Evolutionary conservation across 2,888 invertebrate species (phyloP), one percentile per base, ranked within the genome.

Genomic region (Nezara viridula): DNA sequence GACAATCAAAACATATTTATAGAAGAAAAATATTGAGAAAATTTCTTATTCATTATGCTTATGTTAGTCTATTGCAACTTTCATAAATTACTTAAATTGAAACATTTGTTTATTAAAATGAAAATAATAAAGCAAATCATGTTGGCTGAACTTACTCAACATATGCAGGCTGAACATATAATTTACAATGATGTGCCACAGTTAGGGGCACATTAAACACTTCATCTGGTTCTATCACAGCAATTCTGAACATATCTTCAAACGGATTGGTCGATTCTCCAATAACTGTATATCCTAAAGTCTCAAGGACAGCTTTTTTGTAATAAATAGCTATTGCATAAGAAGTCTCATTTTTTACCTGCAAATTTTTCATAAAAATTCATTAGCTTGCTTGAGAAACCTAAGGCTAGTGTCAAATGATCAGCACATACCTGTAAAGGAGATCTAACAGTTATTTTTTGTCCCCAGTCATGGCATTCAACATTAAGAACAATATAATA

Each of bases 181-280:
- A 93, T 91, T 95, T 95, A 93, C 96, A 96, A 92, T 97, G 96
- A 92, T 97, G 97, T 2, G 97, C 97, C 88, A 97, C 95, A 92
- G 95, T 95, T 77, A 97, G 93, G 1, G 97, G 97, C 47, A 97
- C 95, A 91, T 96, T 95, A 92, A 95, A 97, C 0, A 94, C 94
- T 91, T 96, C 96, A 91, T 96, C 95, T 0, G 97, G 96, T 89
- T 96, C 96, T 37, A 97, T 93, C 44, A 96, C 95, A 0, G 95
- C 94, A 87, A 97, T 94, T 88, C 96, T 94, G 93, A 96, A 95
- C 90, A 95, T 95, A 90, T 96, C 96, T 91, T 96, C 96, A 92
- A 96, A 96, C 0, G 96, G 96, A 92, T 96, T 96, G 21, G 95
- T 95, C 16, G 95, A 94, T 86, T 95, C 94, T 0, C 96, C 96